These are phyloP conservation scores for Epizoanthus illoricatus DNA, from an alignment of 92 coral and sea anemone genomes.

Conservation along the genomic window DNA sequence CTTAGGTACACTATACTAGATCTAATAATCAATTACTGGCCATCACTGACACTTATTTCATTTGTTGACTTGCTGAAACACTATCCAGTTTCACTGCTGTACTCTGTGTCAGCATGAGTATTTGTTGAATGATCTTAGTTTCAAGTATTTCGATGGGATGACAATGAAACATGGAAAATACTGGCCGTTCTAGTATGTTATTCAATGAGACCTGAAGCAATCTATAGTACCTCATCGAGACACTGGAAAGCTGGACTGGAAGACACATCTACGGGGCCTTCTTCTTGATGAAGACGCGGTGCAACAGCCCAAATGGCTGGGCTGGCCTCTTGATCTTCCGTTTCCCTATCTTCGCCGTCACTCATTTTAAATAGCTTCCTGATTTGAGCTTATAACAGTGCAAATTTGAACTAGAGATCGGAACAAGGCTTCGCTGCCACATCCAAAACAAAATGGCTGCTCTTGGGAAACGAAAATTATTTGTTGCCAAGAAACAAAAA, in stretches of 20 bases:
- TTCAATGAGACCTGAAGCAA: too few relatives aligned
- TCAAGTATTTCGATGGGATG: too few relatives aligned
- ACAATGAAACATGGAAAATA: too few relatives aligned
- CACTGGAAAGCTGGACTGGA: slow-evolving; percentile 99
- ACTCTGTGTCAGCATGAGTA: too few relatives aligned
- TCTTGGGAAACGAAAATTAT: slow-evolving; percentile 20
- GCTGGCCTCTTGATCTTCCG: slow-evolving; percentile 70
- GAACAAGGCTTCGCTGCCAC: background rate
- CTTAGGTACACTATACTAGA: too few relatives aligned
- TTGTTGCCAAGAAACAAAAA: slow-evolving; percentile 75
- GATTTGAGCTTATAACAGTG: background rate
- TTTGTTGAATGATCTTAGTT: too few relatives aligned
- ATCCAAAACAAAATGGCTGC: slow-evolving; percentile 25
- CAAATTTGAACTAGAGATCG: background rate
- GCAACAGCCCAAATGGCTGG: slow-evolving; percentile 99
- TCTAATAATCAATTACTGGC: too few relatives aligned
- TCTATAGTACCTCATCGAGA: slow-evolving; percentile 74
- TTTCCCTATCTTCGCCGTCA: slow-evolving; percentile 89
- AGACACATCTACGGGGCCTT: slow-evolving; percentile 95
- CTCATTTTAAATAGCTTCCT: slow-evolving; percentile 64
- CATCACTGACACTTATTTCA: too few relatives aligned
- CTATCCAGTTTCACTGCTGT: too few relatives aligned
- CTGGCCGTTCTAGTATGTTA: too few relatives aligned
- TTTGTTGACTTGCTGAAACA: too few relatives aligned
- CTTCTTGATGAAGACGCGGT: slow-evolving; percentile 92